Evolutionary conservation across 2,888 invertebrate genomes (phyloP).

Genomic region (Aporophyla nigra): DNA sequence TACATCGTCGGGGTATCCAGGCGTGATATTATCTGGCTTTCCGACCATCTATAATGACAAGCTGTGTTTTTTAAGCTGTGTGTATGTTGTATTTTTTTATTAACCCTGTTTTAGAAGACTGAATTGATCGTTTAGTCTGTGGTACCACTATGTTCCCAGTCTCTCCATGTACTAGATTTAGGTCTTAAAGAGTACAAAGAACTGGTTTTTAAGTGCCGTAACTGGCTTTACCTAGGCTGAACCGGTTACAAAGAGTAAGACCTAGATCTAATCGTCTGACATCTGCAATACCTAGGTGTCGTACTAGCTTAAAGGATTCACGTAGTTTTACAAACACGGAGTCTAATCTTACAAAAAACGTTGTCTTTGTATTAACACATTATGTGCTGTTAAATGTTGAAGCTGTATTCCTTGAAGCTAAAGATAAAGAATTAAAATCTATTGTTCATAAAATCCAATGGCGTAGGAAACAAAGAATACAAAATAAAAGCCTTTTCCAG

Average conservation of each 20-base stretch:
- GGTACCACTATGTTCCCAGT: slow-evolving; percentile 6
- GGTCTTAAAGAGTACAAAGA: slow-evolving; percentile 50
- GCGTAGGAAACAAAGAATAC: not conserved
- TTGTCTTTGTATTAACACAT: not conserved
- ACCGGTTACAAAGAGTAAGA: slow-evolving; percentile 60
- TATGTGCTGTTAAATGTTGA: not conserved
- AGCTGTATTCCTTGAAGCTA: not conserved
- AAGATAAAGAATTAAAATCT: not conserved
- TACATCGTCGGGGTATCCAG: not conserved
- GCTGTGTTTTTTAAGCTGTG: not conserved
- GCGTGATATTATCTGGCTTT: not conserved
- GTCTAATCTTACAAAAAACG: not conserved
- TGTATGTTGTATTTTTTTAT: no score
- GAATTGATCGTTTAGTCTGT: not conserved
- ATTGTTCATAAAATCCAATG: not conserved
- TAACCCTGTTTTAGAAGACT: not conserved
- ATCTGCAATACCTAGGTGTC: slow-evolving; percentile 28
- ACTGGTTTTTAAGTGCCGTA: slow-evolving; percentile 54
- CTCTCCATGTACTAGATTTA: slow-evolving; percentile 45
- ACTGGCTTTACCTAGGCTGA: slow-evolving; percentile 37
- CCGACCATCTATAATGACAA: not conserved
- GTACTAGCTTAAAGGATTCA: slow-evolving; percentile 19
- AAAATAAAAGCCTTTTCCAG: not conserved
- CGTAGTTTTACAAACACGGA: slow-evolving; percentile 19
- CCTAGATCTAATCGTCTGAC: slow-evolving; percentile 53